Conservation (phyloP, 2,888 invertebrate genomes). For the Cephus sareptanus region DNA sequence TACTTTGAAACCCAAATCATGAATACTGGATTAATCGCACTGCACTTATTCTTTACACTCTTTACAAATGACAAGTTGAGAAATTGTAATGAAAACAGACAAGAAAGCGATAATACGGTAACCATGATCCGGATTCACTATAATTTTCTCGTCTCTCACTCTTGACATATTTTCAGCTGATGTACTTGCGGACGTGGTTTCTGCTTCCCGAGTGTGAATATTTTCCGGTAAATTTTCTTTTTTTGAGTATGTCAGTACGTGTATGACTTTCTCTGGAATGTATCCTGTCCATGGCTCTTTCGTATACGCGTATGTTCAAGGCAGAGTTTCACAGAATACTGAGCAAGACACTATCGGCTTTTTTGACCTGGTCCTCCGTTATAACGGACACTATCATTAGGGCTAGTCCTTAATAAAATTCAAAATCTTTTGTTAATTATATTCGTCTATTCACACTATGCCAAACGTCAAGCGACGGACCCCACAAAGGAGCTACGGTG, state of each 20-base stretch:
- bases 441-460: neutral
- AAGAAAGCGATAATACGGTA: constrained; percentile 12
- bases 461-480: neutral
- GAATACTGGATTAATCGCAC: constrained; percentile 9
- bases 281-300: neutral
- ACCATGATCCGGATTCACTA: constrained; percentile 6
- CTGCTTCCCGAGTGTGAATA: constrained; percentile 12
- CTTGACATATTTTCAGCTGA: constrained; percentile 10
- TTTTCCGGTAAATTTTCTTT: neutral
- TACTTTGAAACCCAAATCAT: constrained; percentile 15
- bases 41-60: constrained; percentile 3
- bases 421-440: neutral
- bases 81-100: constrained; percentile 9
- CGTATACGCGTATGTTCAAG: neutral
- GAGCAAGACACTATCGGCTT: neutral
- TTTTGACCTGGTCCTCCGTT: neutral
- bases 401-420: neutral
- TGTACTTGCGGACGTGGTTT: constrained; percentile 11
- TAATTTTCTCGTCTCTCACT: constrained; percentile 11
- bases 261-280: neutral
- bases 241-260: neutral
- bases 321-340: neutral
- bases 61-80: constrained; percentile 8
- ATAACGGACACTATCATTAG: neutral
- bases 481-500: neutral